Evolutionary conservation across 2,888 invertebrate genomes (phyloP).

Genomic region (Molanna angustata): DNA sequence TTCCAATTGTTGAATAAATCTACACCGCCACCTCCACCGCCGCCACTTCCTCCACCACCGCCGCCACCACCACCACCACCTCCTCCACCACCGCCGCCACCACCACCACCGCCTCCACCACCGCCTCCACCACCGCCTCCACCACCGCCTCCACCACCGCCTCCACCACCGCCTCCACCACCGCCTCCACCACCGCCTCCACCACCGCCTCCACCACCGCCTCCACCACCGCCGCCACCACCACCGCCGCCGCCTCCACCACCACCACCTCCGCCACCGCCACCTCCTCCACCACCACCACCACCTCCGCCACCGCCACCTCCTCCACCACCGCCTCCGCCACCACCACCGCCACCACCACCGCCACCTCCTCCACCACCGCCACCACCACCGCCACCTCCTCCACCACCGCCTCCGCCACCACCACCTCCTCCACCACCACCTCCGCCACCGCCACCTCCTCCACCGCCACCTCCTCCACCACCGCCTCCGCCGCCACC

Average conservation of each 20-base stretch:
- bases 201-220: conserved; percentile 4
- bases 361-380: background rate
- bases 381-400: background rate
- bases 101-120: conserved; percentile 5
- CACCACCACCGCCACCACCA: background rate
- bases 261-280: too few species aligned
- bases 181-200: conserved; percentile 4
- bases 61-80: conserved; percentile 6
- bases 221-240: conserved; percentile 4
- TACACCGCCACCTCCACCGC: conserved; percentile 16
- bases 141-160: conserved; percentile 14
- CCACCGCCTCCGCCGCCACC: background rate
- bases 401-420: background rate
- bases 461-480: background rate
- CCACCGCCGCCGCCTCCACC: conserved; percentile 4
- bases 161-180: conserved; percentile 9
- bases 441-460: too few species aligned
- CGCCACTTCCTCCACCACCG: conserved; percentile 9
- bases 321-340: conserved; percentile 9
- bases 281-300: too few species aligned
- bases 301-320: too few species aligned
- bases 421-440: too few species aligned
- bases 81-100: conserved; percentile 6
- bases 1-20: too few species aligned
- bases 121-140: conserved; percentile 29